Conservation (phyloP, 2,888 invertebrate genomes). For the Cryptus viduatorius region DNA sequence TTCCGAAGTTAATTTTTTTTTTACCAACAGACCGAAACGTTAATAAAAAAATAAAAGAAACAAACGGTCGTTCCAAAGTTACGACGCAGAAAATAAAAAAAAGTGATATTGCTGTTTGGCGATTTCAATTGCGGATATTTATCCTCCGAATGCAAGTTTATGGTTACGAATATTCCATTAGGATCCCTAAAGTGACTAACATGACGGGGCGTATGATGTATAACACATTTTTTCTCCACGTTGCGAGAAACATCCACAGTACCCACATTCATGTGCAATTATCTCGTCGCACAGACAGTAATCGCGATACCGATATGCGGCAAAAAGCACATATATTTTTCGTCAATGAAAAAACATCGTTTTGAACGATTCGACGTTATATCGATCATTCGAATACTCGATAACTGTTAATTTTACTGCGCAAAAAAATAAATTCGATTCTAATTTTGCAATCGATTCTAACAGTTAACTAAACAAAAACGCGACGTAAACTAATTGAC, state of each 20-base stretch:
- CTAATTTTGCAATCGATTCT: slow-evolving; percentile 26
- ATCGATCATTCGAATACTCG: neutral
- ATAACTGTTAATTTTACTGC: neutral
- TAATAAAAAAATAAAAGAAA: too few relatives aligned
- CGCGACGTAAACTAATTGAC: slow-evolving; percentile 73
- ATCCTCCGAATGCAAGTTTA: neutral
- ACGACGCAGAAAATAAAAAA: too few relatives aligned
- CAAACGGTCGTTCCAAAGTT: too few relatives aligned
- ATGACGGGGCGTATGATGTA: slow-evolving; percentile 23
- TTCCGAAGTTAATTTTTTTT: too few relatives aligned
- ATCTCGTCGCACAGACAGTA: slow-evolving; percentile 12
- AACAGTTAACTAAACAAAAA: slow-evolving; percentile 36
- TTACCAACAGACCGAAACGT: too few relatives aligned
- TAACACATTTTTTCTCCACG: slow-evolving; percentile 45
- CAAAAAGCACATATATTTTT: neutral
- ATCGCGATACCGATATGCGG: neutral
- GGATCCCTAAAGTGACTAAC: slow-evolving; percentile 1
- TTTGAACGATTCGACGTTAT: neutral
- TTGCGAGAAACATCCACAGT: slow-evolving; percentile 48
- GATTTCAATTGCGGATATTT: neutral
- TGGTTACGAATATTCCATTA: neutral
- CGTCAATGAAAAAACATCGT: neutral
- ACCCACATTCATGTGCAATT: slow-evolving; percentile 50
- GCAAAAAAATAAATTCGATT: neutral
- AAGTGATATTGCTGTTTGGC: too few relatives aligned